Evolutionary conservation across 1,140 invertebrate species (phyloP).

Genomic region (Doryteuthis pealeii): DNA sequence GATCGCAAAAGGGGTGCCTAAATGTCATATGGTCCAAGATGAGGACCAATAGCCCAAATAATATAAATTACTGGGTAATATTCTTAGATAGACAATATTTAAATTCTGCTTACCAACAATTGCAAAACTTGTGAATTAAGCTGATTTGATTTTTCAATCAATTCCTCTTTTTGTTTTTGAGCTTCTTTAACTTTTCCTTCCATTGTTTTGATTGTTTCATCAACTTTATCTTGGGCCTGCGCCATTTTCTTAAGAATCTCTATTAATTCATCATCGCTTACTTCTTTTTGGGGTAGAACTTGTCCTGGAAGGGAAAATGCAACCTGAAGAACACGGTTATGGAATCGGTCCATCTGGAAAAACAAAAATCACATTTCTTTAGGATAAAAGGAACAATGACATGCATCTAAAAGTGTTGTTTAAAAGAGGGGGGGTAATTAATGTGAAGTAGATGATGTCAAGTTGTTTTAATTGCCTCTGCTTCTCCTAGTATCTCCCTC

Average conservation of each 20-base stretch:
- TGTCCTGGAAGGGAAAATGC: conserved; percentile 54
- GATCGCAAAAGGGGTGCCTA: too few species aligned
- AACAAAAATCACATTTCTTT: conserved; percentile 1
- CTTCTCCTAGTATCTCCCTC: too few species aligned
- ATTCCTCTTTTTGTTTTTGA: conserved; percentile 38
- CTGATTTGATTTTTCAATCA: conserved; percentile 30
- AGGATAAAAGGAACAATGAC: background rate
- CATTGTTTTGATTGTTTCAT: conserved; percentile 42
- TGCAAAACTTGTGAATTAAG: too few species aligned
- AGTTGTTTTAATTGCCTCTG: too few species aligned
- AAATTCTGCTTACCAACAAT: too few species aligned
- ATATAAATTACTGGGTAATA: too few species aligned
- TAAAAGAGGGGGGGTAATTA: too few species aligned
- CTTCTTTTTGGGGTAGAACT: conserved; percentile 50
- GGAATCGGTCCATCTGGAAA: conserved; percentile 54
- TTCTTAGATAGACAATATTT: too few species aligned
- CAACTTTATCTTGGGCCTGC: conserved; percentile 29
- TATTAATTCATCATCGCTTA: conserved; percentile 55
- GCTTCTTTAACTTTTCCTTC: conserved; percentile 41
- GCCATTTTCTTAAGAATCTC: conserved; percentile 46
- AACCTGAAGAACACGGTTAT: conserved; percentile 53
- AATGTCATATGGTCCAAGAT: too few species aligned
- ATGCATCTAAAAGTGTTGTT: too few species aligned
- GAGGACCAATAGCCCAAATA: too few species aligned
- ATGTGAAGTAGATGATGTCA: too few species aligned